Evolutionary conservation across 2,113 vertebrate species (phyloP).

Genomic region (Calyptomena viridis): DNA sequence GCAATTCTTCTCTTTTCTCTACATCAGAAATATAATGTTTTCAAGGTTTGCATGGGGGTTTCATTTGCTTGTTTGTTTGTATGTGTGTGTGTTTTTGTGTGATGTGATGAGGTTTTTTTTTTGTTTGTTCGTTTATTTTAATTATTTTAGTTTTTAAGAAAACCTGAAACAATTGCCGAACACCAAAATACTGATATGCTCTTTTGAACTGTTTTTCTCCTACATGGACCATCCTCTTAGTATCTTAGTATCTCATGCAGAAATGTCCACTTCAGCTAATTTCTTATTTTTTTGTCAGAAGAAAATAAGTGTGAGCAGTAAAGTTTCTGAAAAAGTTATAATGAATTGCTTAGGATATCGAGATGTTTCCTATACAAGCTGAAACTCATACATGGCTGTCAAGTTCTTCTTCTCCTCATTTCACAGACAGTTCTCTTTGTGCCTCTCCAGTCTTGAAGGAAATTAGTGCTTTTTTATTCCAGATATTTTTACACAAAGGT

Average conservation of each 20-base stretch:
- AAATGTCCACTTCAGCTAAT: too few species aligned
- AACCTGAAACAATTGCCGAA: not conserved
- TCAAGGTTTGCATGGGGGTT: not conserved
- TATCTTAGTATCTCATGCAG: too few species aligned
- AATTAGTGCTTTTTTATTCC: not conserved
- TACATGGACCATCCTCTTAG: too few species aligned
- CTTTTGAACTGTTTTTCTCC: not conserved
- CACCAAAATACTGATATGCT: not conserved
- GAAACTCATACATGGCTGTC: too few species aligned
- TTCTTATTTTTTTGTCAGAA: too few species aligned
- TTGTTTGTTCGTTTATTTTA: not conserved
- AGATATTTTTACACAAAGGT: not conserved
- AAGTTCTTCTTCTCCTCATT: too few species aligned
- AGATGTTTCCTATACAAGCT: too few species aligned
- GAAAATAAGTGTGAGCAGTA: too few species aligned
- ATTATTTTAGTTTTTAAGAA: too few species aligned
- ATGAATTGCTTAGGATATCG: too few species aligned
- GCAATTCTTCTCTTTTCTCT: not conserved
- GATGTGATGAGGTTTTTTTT: too few species aligned
- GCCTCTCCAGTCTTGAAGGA: not conserved
- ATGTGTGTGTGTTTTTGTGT: not conserved
- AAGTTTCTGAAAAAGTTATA: too few species aligned
- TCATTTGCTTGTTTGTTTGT: not conserved
- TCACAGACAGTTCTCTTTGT: not conserved
- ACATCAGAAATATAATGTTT: not conserved